phyloP scores from a whole-genome alignment of 2,113 vertebrate genomes.

The Pseudorasbora parva region DNA sequence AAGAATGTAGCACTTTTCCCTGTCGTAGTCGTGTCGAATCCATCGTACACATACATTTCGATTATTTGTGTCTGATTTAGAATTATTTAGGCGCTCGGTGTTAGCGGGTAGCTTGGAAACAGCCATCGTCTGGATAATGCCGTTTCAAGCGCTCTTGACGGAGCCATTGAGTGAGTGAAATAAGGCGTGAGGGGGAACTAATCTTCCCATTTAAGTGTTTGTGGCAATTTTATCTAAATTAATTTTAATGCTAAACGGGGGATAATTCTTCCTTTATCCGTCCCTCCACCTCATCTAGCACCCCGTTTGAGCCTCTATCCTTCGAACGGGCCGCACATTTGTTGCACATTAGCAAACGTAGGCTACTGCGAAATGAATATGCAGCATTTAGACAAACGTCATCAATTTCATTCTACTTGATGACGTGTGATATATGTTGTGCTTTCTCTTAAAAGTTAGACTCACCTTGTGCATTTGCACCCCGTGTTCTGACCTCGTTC shows the following conservation, averaged over 20 bases:
- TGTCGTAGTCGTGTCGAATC: slow-evolving; percentile 55
- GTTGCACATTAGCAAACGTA: slow-evolving; percentile 56
- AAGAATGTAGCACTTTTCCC: slow-evolving; percentile 59
- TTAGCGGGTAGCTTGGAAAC: slow-evolving; percentile 81
- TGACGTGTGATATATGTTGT: neutral
- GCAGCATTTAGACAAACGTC: slow-evolving; percentile 1
- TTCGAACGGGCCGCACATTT: slow-evolving; percentile 62
- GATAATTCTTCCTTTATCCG: slow-evolving; percentile 87
- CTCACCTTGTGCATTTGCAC: slow-evolving; percentile 13
- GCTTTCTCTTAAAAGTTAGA: neutral
- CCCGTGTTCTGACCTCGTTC: neutral
- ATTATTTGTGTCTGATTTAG: slow-evolving; percentile 21
- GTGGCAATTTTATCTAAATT: slow-evolving; percentile 95
- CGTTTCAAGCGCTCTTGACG: slow-evolving; percentile 87
- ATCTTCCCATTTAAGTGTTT: slow-evolving; percentile 96
- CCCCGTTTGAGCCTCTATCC: slow-evolving; percentile 31
- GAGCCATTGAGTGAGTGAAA: slow-evolving; percentile 93
- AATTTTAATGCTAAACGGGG: slow-evolving; percentile 97
- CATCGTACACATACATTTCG: slow-evolving; percentile 11
- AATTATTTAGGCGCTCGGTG: neutral
- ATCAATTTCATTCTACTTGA: neutral
- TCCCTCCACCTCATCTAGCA: slow-evolving; percentile 85
- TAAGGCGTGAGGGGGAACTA: slow-evolving; percentile 98
- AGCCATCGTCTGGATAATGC: slow-evolving; percentile 79
- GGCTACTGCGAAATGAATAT: neutral